Conservation (phyloP, 2,888 invertebrate species). For the Ophioninae sp. region DNA sequence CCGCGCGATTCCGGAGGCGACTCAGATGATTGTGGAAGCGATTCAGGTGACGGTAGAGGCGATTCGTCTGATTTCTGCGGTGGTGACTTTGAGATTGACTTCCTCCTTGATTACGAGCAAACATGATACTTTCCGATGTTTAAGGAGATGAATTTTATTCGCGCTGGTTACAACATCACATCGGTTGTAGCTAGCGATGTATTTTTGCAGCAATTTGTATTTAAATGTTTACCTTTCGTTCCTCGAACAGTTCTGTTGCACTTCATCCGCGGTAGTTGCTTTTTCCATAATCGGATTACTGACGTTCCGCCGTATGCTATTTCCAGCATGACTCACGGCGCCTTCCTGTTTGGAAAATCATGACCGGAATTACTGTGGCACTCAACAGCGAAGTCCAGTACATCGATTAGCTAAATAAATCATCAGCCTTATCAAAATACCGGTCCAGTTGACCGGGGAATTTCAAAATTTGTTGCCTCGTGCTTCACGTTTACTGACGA, state of each 20-base stretch:
- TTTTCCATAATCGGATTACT: not conserved
- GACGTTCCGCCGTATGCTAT: not conserved
- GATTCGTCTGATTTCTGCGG: constrained; percentile 70
- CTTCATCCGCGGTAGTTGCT: not conserved
- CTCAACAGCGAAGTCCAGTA: not conserved
- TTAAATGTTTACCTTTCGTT: not conserved
- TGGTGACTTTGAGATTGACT: constrained; percentile 75
- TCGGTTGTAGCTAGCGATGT: not conserved
- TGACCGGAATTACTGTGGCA: not conserved
- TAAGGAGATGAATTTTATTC: not conserved
- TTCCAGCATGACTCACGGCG: not conserved
- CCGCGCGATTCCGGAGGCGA: no score
- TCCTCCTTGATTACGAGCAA: constrained; percentile 74
- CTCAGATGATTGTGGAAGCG: no score
- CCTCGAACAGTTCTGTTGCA: not conserved
- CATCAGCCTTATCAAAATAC: not conserved
- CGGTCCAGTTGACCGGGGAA: not conserved
- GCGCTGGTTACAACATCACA: not conserved
- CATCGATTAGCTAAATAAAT: not conserved
- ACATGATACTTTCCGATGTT: not conserved
- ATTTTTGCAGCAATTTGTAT: not conserved
- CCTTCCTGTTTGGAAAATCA: constrained; percentile 7
- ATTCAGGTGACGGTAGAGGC: no score
- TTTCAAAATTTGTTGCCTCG: not conserved
- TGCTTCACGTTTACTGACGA: not conserved